Base-by-base conservation (phyloP, 1,140 invertebrate species). In the Nephila pilipes region DNA sequence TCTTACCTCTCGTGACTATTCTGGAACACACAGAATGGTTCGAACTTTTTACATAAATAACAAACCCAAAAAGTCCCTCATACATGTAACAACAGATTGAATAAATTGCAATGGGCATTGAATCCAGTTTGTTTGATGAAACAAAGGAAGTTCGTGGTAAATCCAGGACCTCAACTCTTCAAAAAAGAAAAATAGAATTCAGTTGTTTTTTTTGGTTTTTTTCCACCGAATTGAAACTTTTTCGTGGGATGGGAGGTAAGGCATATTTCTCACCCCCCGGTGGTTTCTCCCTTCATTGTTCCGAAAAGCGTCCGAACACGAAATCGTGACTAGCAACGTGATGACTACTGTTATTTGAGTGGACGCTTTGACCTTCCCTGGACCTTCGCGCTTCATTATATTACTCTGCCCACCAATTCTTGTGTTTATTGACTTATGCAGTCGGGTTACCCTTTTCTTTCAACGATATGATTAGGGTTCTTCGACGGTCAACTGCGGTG, bases 271-370 rank as follows among this genome's bases (percentile, higher is more conserved):
- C 38, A 83, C 80, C 80, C 38, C 80, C 80, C 38, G 80, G 80
- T 46, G 36, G n/a, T 54, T 54, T 32, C 69, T 55, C 80, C 38
- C 38, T 54, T 55, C 54, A 83, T 83, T 83, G 80, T 83, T 83
- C 80, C 8, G 20, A 46, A 83, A 83, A 83, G 80, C 80, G 38
- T n/a, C 54, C 38, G 80, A 83, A 55, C 80, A 83, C 80, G 80
- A 83, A 83, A n/a, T 83, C 80, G 80, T 83, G 80, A 83, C 80
- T 83, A n/a, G 36, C 6, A 83, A 55, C 54, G 54, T 22, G 46
- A 83, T 54, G 80, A 83, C 80, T 55, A 83, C 80, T 83, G 80
- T 55, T 83, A 55, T 55, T 83, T 55, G 54, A 83, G 54, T 83
- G 80, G 80, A 83, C 54, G 80, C 38, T 54, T 55, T 83, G 80